Conservation (phyloP, 2,888 invertebrate genomes). For the Argynnis bischoffii region DNA sequence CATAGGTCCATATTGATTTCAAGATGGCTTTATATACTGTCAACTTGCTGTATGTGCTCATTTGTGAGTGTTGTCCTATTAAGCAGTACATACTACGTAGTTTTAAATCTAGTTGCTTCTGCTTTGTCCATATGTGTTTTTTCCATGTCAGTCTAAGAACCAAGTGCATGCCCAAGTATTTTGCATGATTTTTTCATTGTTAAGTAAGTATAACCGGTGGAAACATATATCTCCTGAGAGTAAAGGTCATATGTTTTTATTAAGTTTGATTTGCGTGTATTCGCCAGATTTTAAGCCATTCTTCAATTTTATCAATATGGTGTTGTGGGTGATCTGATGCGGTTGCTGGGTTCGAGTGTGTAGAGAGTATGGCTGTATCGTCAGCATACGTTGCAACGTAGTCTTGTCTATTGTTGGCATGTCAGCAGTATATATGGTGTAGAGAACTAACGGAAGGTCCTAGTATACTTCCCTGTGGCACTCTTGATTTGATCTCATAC, state of each 20-base stretch:
- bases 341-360: background rate
- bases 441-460: no score
- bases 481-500: no score
- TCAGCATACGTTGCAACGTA: background rate
- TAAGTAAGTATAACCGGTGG: background rate
- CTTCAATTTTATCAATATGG: background rate
- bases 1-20: background rate
- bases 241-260: background rate
- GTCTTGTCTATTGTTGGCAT: no score
- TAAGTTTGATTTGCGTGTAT: background rate
- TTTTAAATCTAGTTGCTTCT: conserved; percentile 20
- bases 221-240: no score
- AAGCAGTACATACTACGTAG: conserved; percentile 17
- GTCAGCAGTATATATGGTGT: no score
- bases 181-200: background rate
- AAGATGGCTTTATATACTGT: conserved; percentile 17
- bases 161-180: conserved; percentile 23
- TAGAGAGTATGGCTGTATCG: background rate
- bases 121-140: conserved; percentile 39
- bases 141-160: conserved; percentile 37
- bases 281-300: background rate
- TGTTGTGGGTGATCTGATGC: background rate
- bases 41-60: conserved; percentile 1
- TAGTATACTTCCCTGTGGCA: no score
- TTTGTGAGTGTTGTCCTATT: conserved; percentile 1